phyloP scores from a whole-genome alignment of 2,888 invertebrate species.

The Hypomecis punctinalis region DNA sequence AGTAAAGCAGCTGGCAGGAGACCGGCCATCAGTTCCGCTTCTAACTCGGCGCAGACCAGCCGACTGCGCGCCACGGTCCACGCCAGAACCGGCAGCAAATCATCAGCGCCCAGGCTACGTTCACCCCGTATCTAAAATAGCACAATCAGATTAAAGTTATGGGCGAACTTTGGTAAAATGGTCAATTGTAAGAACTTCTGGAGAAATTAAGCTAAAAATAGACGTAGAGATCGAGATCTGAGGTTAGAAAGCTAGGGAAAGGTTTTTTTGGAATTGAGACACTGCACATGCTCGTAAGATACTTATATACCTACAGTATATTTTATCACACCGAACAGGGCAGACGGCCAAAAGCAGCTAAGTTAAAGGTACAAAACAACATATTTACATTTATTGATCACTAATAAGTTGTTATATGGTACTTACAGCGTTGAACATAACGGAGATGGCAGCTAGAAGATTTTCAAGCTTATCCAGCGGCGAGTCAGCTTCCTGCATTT shows the following conservation, averaged over 20 bases:
- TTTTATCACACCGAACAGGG: too few species aligned
- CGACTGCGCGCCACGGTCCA: constrained; percentile 96
- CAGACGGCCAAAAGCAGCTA: too few species aligned
- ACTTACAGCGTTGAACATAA: constrained; percentile 92
- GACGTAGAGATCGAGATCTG: too few species aligned
- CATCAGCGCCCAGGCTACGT: constrained; percentile 92
- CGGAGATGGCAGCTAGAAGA: constrained; percentile 94
- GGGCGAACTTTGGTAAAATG: too few species aligned
- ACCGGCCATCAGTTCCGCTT: constrained; percentile 98
- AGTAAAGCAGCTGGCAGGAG: constrained; percentile 95
- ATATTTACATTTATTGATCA: too few species aligned
- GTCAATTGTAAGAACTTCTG: too few species aligned
- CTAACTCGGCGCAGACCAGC: constrained; percentile 96
- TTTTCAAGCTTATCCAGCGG: constrained; percentile 97
- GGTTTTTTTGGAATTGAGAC: too few species aligned
- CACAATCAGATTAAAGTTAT: constrained; percentile 13
- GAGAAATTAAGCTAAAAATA: too few species aligned
- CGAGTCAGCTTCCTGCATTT: constrained; percentile 95
- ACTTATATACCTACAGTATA: too few species aligned
- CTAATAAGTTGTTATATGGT: neutral
- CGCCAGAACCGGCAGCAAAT: constrained; percentile 95
- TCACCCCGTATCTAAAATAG: constrained; percentile 87
- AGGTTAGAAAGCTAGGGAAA: too few species aligned
- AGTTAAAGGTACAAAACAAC: too few species aligned
- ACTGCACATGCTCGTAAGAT: too few species aligned